Evolutionary conservation across 2,888 invertebrate species (phyloP).

Genomic region (Argyresthia albistria): DNA sequence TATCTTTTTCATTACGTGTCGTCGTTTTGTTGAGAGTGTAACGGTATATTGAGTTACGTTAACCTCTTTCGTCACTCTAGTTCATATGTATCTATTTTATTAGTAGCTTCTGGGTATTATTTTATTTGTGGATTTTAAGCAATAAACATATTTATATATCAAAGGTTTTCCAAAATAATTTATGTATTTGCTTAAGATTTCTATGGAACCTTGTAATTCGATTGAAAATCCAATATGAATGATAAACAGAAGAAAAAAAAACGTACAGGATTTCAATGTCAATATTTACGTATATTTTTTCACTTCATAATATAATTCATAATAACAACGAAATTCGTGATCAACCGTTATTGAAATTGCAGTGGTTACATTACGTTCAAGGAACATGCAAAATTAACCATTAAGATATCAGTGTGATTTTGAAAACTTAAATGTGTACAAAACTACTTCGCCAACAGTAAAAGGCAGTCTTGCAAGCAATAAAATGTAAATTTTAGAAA

Average conservation of each 20-base stretch:
- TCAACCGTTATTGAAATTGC: conserved; percentile 49
- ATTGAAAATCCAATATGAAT: too few species aligned
- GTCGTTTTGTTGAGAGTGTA: background rate
- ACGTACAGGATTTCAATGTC: conserved; percentile 10
- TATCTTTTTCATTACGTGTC: background rate
- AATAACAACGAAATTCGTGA: conserved; percentile 48
- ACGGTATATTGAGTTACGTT: too few species aligned
- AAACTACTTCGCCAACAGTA: conserved; percentile 23
- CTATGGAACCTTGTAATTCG: too few species aligned
- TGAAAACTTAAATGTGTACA: background rate
- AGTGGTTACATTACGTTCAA: conserved; percentile 23
- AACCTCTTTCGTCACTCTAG: too few species aligned
- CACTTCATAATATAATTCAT: conserved; percentile 40
- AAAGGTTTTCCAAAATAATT: too few species aligned
- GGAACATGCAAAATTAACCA: conserved; percentile 20
- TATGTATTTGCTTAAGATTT: too few species aligned
- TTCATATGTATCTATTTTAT: too few species aligned
- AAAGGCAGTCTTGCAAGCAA: conserved; percentile 40
- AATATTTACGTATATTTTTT: conserved; percentile 70
- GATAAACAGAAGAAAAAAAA: too few species aligned
- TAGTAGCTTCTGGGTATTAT: background rate
- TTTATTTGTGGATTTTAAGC: too few species aligned
- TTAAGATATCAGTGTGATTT: conserved; percentile 8
- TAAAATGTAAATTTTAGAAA: conserved; percentile 36
- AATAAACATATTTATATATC: too few species aligned